These are phyloP conservation scores for Sander lucioperca DNA, from an alignment of 2,113 vertebrate genomes.

Conservation along the genomic window DNA sequence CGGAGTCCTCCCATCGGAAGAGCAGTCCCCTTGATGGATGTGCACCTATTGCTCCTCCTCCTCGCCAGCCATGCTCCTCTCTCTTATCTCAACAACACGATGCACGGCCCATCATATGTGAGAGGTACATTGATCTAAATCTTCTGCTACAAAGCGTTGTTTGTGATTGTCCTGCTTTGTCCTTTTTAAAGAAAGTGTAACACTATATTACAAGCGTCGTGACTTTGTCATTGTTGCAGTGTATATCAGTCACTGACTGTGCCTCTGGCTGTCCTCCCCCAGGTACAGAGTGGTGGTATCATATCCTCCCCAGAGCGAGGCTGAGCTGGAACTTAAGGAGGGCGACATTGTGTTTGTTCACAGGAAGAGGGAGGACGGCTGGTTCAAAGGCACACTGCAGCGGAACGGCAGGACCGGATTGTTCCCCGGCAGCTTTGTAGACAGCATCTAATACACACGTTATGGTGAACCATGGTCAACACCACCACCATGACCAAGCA, in stretches of 20 bases:
- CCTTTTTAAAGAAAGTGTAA: conserved; percentile 22
- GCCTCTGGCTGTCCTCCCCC: conserved; percentile 51
- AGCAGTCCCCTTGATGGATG: conserved; percentile 83
- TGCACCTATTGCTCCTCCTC: conserved; percentile 90
- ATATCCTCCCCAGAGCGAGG: conserved; percentile 98
- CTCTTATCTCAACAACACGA: conserved; percentile 88
- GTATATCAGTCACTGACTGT: conserved; percentile 25
- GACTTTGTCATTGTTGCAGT: conserved; percentile 39
- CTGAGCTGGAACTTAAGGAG: conserved; percentile 98
- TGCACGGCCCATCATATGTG: conserved; percentile 91
- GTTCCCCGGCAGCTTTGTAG: conserved; percentile 98
- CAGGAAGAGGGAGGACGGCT: conserved; percentile 97
- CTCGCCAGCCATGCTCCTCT: conserved; percentile 95
- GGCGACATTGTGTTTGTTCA: conserved; percentile 99
- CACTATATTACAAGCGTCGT: neutral
- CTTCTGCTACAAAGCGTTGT: too few species aligned
- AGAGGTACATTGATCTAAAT: conserved; percentile 87
- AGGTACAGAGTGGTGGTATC: conserved; percentile 98
- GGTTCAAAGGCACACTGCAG: conserved; percentile 99
- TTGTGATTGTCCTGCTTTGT: neutral
- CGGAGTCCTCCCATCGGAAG: conserved; percentile 86
- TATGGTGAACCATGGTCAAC: neutral
- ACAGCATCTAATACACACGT: conserved; percentile 88
- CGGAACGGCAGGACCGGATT: conserved; percentile 97
- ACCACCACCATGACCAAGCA: conserved; percentile 6